phyloP scores from a whole-genome alignment of 1,140 invertebrate species.

The Drosophila eugracilis region DNA sequence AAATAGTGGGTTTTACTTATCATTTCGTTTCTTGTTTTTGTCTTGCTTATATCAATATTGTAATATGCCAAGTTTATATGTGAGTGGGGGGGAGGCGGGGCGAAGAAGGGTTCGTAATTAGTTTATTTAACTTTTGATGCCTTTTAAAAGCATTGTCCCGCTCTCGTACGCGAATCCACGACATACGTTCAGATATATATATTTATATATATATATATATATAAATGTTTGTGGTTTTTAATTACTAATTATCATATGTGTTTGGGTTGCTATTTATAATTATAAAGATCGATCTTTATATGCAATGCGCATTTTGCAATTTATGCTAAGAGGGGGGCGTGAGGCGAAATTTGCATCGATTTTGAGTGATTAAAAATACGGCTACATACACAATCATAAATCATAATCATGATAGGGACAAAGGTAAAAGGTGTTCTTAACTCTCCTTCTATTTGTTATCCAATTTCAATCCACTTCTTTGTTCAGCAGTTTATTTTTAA shows the following conservation, averaged over 20 bases:
- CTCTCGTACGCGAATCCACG: neutral
- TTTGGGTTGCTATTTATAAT: constrained; percentile 19
- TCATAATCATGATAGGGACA: constrained; percentile 5
- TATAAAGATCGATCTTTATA: constrained; percentile 34
- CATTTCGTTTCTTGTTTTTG: constrained; percentile 33
- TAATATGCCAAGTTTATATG: constrained; percentile 73
- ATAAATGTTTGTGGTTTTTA: constrained; percentile 27
- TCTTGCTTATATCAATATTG: constrained; percentile 70
- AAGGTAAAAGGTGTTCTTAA: constrained; percentile 1
- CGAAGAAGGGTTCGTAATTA: constrained; percentile 4
- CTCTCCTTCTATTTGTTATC: neutral
- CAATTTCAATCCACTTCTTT: neutral
- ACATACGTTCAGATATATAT: constrained; percentile 18
- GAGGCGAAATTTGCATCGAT: constrained; percentile 16
- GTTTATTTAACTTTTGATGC: constrained; percentile 28
- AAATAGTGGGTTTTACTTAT: constrained; percentile 32
- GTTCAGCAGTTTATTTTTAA: neutral
- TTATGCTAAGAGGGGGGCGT: constrained; percentile 40
- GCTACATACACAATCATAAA: constrained; percentile 57
- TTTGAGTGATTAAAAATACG: constrained; percentile 56
- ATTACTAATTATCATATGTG: constrained; percentile 61
- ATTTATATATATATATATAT: no score
- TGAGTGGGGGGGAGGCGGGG: constrained; percentile 27
- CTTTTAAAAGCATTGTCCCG: constrained; percentile 53
- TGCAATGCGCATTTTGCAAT: constrained; percentile 38